Percentiles rank a stretch among this genome's conserved stretches.
Evolutionary conservation across 2,888 invertebrate species (phyloP).

Genomic region (Nomada fucata): DNA sequence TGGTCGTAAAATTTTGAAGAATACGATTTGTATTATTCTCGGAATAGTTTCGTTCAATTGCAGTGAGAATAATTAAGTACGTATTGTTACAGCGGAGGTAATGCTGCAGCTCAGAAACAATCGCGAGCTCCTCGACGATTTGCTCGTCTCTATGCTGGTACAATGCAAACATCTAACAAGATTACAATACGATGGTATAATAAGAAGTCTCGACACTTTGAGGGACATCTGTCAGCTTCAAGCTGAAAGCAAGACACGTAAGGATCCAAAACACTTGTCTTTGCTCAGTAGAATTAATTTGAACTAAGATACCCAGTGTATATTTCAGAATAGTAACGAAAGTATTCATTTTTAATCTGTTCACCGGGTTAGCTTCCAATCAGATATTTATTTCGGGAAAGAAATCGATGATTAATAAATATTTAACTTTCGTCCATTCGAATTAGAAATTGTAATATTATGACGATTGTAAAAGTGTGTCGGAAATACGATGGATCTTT

Average conservation of each 20-base stretch:
- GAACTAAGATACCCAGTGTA: background rate
- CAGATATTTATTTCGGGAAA: too few species aligned
- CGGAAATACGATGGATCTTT: too few species aligned
- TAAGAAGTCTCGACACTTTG: constrained; percentile 83
- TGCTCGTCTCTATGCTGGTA: constrained; percentile 82
- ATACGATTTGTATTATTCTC: too few species aligned
- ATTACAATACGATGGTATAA: constrained; percentile 84
- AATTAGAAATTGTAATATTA: too few species aligned
- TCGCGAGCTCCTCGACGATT: constrained; percentile 84
- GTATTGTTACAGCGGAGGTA: constrained; percentile 79
- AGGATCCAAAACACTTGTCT: constrained; percentile 52
- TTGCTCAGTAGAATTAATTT: background rate
- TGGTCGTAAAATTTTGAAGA: too few species aligned
- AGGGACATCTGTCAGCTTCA: constrained; percentile 82
- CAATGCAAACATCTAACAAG: constrained; percentile 83
- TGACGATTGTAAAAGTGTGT: too few species aligned
- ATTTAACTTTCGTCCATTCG: too few species aligned
- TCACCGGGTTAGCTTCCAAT: too few species aligned
- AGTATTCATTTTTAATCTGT: too few species aligned
- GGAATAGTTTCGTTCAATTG: too few species aligned
- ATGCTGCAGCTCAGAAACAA: constrained; percentile 84
- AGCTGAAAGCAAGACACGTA: constrained; percentile 78
- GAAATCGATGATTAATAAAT: too few species aligned
- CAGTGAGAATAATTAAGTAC: background rate
- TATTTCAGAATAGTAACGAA: too few species aligned